Conservation (phyloP, 2,113 vertebrate species). For the Myrmecobius fasciatus region DNA sequence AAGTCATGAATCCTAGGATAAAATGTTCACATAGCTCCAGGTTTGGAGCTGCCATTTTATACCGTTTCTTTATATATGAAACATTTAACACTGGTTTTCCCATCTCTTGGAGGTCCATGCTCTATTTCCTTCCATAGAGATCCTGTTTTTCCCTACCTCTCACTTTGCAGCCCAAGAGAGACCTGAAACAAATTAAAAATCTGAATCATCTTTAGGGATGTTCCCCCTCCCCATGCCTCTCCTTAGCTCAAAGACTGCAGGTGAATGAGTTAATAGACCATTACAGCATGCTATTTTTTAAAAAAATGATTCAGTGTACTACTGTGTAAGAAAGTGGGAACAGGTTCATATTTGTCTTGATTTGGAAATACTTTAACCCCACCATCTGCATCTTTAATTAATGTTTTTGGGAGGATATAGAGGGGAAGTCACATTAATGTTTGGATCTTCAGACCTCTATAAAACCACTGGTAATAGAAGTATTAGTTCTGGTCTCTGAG, state of each 20-base stretch:
- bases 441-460: constrained; percentile 71
- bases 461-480: constrained; percentile 69
- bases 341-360: constrained; percentile 61
- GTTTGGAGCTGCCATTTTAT: not conserved
- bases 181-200: not conserved
- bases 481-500: constrained; percentile 74
- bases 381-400: constrained; percentile 71
- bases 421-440: constrained; percentile 31
- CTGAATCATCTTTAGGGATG: constrained; percentile 32
- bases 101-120: constrained; percentile 18
- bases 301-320: constrained; percentile 64
- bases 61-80: constrained; percentile 7
- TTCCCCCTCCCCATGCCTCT: constrained; percentile 16
- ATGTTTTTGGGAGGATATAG: constrained; percentile 17
- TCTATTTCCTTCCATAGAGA: constrained; percentile 28
- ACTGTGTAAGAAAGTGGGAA: constrained; percentile 68
- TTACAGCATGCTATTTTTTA: constrained; percentile 71
- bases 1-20: constrained; percentile 24
- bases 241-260: constrained; percentile 49
- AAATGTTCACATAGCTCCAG: not conserved
- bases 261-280: constrained; percentile 58
- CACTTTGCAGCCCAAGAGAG: constrained; percentile 13
- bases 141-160: constrained; percentile 12
- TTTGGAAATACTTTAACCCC: constrained; percentile 59
- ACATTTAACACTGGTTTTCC: constrained; percentile 10